Evolutionary conservation across 2,113 vertebrate genomes (phyloP).

Genomic region (Cephalopterus ornatus): DNA sequence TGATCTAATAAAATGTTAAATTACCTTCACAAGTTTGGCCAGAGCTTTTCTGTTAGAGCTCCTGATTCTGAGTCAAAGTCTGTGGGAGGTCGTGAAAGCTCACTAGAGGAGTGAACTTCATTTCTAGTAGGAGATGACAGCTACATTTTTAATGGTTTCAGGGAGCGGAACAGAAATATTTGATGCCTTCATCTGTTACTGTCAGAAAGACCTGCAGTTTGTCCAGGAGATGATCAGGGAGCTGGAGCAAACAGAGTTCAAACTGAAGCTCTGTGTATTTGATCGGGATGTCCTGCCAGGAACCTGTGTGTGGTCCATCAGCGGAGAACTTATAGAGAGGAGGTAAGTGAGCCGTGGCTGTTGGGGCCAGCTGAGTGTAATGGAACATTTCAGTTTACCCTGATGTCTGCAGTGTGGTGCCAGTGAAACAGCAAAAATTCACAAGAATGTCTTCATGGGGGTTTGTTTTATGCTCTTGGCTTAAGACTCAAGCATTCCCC

Average conservation of each 20-base stretch:
- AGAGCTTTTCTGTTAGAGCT: background rate
- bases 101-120: background rate
- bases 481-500: background rate
- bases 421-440: background rate
- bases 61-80: background rate
- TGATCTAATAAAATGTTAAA: background rate
- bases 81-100: background rate
- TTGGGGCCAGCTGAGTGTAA: background rate
- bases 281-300: slow-evolving; percentile 95
- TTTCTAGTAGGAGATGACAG: background rate
- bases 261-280: slow-evolving; percentile 92
- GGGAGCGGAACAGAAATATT: slow-evolving; percentile 83
- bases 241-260: slow-evolving; percentile 86
- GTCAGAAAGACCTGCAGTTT: slow-evolving; percentile 87
- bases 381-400: background rate
- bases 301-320: slow-evolving; percentile 93
- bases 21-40: background rate
- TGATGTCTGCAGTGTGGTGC: background rate
- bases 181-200: slow-evolving; percentile 98
- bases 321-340: slow-evolving; percentile 93
- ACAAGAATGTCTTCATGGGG: background rate
- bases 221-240: slow-evolving; percentile 94
- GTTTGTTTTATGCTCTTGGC: background rate
- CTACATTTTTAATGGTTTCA: slow-evolving; percentile 34
- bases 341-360: slow-evolving; percentile 69